phyloP scores from a whole-genome alignment of 1,140 invertebrate species.

The Bursaphelenchus mucronatus region DNA sequence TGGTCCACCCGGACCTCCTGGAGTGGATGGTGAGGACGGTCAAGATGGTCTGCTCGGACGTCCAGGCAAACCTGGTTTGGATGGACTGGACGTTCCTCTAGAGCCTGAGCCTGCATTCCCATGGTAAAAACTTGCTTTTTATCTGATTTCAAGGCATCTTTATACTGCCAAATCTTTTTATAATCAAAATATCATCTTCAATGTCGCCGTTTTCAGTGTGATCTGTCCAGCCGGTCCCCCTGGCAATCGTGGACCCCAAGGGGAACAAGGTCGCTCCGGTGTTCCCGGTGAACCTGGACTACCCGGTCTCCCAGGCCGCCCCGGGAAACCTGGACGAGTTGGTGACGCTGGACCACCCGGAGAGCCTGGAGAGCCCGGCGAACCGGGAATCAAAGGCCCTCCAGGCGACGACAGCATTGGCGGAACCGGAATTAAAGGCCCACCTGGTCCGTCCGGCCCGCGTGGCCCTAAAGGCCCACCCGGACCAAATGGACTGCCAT shows the following conservation, averaged over 20 bases:
- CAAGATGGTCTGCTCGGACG: constrained; percentile 27
- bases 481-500: constrained; percentile 50
- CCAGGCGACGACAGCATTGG: constrained; percentile 48
- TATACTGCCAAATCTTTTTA: background rate
- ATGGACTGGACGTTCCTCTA: constrained; percentile 57
- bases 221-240: constrained; percentile 55
- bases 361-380: constrained; percentile 43
- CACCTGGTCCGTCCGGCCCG: constrained; percentile 49
- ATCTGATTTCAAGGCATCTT: background rate
- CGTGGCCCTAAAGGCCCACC: constrained; percentile 39
- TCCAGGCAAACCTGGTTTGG: constrained; percentile 57
- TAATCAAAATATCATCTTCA: constrained; percentile 2
- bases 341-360: constrained; percentile 51
- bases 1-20: constrained; percentile 57
- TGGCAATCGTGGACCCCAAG: constrained; percentile 55
- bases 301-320: constrained; percentile 40
- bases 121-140: constrained; percentile 36
- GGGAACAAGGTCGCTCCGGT: constrained; percentile 52
- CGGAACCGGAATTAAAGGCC: constrained; percentile 50
- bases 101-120: constrained; percentile 59
- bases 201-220: constrained; percentile 35
- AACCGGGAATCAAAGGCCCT: constrained; percentile 48
- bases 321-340: constrained; percentile 52
- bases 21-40: constrained; percentile 49
- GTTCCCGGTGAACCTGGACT: constrained; percentile 49